Evolutionary conservation across 2,113 vertebrate species (phyloP), one percentile per base, ranked within the genome.

Genomic region (Catharus bicknelli): DNA sequence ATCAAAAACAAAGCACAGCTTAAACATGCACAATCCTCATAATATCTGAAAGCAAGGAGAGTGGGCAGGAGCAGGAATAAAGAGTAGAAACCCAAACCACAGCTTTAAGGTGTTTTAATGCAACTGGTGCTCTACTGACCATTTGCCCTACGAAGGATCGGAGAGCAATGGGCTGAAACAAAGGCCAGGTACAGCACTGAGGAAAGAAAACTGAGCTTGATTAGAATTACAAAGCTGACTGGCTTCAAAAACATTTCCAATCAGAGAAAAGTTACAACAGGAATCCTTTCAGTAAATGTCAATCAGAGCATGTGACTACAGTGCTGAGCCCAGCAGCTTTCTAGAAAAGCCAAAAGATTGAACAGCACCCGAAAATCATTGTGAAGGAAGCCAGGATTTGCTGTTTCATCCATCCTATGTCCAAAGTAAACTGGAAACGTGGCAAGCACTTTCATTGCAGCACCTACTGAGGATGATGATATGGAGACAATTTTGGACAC

Each of bases 21-120:
- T 84, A 92, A 63, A 93, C 89, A 96, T 90, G 93, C 92, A 96
- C 62, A 97, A 88, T 89, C 92, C 96, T 61, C 73, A 69, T 90
- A 93, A 54, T 20, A 80, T 88, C n/a, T 63, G 48, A 97, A 90
- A 96, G 90, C 89, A 94, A 43, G 54, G 85, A 84, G 59, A 95
- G 78, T 68, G 81, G 82, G 88, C 30, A 93, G 72, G 40, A 95
- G 59, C 48, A 96, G 83, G 29, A 86, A 88, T n/a, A 83, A 70
- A 94, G 84, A 94, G 68, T 30, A 94, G 87, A 95, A 96, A 91
- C 86, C 38, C 55, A 18, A 83, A 68, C 68, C 94, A 87, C 69
- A 95, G 86, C 54, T 90, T 85, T 85, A 90, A 90, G 81, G 83
- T 88, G 83, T 90, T 94, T 90, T 79, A 96, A 93, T 82, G 67